Evolutionary conservation across 53 echinoderm and acorn worm species (phyloP).

Genomic region (Henricia sp.): DNA sequence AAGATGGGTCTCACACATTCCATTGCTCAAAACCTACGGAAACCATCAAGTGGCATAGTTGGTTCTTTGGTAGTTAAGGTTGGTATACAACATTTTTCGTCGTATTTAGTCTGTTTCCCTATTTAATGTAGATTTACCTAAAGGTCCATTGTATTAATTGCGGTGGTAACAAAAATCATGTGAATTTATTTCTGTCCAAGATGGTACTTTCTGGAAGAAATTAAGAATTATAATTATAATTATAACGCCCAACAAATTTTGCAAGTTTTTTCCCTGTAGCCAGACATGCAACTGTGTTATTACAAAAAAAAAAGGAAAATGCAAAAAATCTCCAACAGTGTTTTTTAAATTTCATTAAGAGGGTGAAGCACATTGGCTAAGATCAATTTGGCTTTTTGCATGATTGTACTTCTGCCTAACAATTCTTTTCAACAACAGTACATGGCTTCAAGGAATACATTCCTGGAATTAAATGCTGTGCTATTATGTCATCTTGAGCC

Average conservation of each 20-base stretch:
- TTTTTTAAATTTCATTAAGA: neutral
- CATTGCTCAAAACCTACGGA: constrained; percentile 49
- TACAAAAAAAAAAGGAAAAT: neutral
- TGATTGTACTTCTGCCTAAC: neutral
- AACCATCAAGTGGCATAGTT: constrained; percentile 44
- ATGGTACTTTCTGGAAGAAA: neutral
- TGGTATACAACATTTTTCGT: neutral
- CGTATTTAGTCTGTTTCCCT: neutral
- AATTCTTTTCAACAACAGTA: constrained; percentile 19
- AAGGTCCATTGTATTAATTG: neutral
- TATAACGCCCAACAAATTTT: too few species aligned
- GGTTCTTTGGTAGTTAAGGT: constrained; percentile 20
- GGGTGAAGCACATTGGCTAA: neutral
- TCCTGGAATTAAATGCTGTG: constrained; percentile 69
- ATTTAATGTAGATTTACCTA: neutral
- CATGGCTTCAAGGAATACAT: constrained; percentile 51
- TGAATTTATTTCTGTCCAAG: neutral
- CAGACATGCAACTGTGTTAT: neutral
- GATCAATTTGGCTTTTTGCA: neutral
- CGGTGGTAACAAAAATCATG: neutral
- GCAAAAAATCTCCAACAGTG: neutral
- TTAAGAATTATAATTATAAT: too few species aligned
- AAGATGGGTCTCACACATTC: constrained; percentile 57
- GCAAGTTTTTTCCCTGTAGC: neutral
- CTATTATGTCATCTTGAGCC: constrained; percentile 66